Evolutionary conservation across 2,113 vertebrate genomes (phyloP), one percentile per base, ranked within the genome.

Genomic region (Butorides virescens): DNA sequence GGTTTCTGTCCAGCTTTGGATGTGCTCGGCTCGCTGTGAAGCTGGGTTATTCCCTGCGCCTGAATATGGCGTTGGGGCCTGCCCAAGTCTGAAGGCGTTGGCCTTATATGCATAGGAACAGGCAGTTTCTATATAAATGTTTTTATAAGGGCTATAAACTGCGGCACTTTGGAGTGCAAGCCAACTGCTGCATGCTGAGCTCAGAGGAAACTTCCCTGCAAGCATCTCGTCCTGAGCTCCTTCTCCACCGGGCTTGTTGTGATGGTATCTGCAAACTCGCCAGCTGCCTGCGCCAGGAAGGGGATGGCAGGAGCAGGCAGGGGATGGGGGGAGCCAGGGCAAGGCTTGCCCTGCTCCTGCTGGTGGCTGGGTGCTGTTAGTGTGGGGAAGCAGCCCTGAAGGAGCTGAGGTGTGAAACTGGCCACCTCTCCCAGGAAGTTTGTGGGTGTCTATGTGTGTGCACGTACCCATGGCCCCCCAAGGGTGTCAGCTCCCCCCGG

Each of bases 91-190:
- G 86, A 95, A 95, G 87, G 59, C 58, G 27, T 27, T 97, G 66
- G 91, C 97, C 97, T 96, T 97, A 97, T 95, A 96, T 95, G 96
- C 95, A 94, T 93, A 95, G 78, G 86, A 97, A 70, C 80, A 86
- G 67, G 91, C 89, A 36, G 91, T 88, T 96, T 94, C 88, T 94
- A 55, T 88, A 93, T 95, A 91, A 97, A 94, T 97, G 93, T 97
- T 96, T 97, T 97, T 95, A 92, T 91, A 96, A 96, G 92, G 87
- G 91, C 77, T 70, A 7, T 97, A 96, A 96, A 95, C 84, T 0
- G 0, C 4, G 1, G 68, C 8, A 30, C 93, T 95, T 93, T 94
- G 81, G 61, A 86, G 88, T 11, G 74, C 0, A 8, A 91, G 94
- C 92, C 92, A 86, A 52, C 44, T 4, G 7, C 62, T 88, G 89